Evolutionary conservation across 1,140 invertebrate species (phyloP).

Genomic region (Scaptomyza montana): DNA sequence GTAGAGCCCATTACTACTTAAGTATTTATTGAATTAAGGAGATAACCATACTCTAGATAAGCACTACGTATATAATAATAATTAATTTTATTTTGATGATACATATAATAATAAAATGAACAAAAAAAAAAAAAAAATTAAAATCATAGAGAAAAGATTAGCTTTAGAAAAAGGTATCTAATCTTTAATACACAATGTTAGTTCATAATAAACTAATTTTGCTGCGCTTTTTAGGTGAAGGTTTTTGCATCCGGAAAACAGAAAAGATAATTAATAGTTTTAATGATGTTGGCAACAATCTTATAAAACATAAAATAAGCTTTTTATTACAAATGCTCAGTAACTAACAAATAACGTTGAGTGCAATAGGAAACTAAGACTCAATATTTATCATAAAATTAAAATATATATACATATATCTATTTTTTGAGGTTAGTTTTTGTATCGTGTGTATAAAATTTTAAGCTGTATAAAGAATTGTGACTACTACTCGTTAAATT

Average conservation of each 20-base stretch:
- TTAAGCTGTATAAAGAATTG: constrained; percentile 35
- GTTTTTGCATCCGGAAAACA: neutral
- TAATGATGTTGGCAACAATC: neutral
- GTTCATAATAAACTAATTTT: neutral
- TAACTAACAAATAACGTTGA: constrained; percentile 26
- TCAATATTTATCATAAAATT: neutral
- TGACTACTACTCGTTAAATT: constrained; percentile 29
- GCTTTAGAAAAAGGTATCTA: neutral
- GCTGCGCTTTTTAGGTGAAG: constrained; percentile 6
- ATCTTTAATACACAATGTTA: neutral
- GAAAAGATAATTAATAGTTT: neutral
- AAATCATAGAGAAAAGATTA: neutral
- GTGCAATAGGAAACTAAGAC: neutral
- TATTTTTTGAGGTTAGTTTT: constrained; percentile 4
- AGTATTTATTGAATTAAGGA: neutral
- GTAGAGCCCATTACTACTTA: constrained; percentile 61
- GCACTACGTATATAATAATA: constrained; percentile 30
- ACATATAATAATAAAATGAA: too few relatives aligned
- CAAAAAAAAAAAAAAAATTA: too few relatives aligned
- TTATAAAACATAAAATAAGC: neutral
- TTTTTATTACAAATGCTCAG: constrained; percentile 1
- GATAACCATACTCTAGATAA: constrained; percentile 3
- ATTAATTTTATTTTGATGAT: constrained; percentile 1
- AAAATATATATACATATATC: too few relatives aligned
- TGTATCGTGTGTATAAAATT: constrained; percentile 27